Percentiles rank a stretch among this genome's conserved stretches.
Evolutionary conservation across 2,888 invertebrate genomes (phyloP).

Genomic region (Trisateles emortualis): DNA sequence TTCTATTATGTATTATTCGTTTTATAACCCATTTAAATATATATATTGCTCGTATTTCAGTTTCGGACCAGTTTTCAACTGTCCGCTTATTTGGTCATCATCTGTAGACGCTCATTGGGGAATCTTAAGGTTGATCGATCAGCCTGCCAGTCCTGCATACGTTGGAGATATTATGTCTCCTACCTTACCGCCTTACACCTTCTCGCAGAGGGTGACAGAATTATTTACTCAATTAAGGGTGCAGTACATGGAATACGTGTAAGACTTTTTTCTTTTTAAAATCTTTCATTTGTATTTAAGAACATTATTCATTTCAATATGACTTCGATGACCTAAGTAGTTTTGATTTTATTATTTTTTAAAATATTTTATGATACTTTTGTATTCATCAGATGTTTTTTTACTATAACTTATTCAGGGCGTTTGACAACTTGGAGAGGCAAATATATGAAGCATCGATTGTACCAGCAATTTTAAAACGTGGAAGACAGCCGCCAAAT

Average conservation of each 20-base stretch:
- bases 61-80: slow-evolving; percentile 59
- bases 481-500: slow-evolving; percentile 47
- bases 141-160: slow-evolving; percentile 57
- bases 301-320: no score
- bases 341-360: not conserved
- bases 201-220: slow-evolving; percentile 47
- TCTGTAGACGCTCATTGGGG: slow-evolving; percentile 60
- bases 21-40: not conserved
- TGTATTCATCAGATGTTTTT: no score
- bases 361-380: no score
- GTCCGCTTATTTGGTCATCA: slow-evolving; percentile 67
- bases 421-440: slow-evolving; percentile 24
- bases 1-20: not conserved
- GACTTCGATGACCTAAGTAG: no score
- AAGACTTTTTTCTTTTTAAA: slow-evolving; percentile 6
- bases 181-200: slow-evolving; percentile 49
- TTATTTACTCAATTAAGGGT: slow-evolving; percentile 38
- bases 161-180: slow-evolving; percentile 36
- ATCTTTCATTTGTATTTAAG: no score
- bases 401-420: slow-evolving; percentile 44
- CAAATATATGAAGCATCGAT: slow-evolving; percentile 45
- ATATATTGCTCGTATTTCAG: slow-evolving; percentile 50
- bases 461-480: slow-evolving; percentile 42
- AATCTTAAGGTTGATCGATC: slow-evolving; percentile 59
- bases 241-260: slow-evolving; percentile 23